phyloP scores from a whole-genome alignment of 1,140 invertebrate species.

The Phymastichus coffea region DNA sequence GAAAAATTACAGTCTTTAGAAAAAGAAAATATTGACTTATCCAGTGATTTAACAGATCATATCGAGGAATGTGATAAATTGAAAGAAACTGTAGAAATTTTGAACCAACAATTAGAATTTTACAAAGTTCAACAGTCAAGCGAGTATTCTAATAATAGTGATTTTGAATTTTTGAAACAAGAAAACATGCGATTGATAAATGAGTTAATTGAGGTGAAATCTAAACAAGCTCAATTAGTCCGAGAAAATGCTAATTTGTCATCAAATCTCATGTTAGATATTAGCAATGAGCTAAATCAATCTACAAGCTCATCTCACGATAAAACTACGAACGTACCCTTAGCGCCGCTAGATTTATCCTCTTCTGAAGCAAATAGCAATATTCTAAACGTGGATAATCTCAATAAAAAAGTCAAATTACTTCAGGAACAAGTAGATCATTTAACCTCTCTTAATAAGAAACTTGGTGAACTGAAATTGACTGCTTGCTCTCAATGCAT shows the following conservation, averaged over 20 bases:
- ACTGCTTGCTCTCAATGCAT: conserved; percentile 36
- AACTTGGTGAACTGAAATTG: conserved; percentile 38
- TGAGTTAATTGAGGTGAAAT: conserved; percentile 19
- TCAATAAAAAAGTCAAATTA: conserved; percentile 28
- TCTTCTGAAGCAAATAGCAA: background rate
- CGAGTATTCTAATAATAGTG: background rate
- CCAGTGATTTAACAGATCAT: conserved; percentile 32
- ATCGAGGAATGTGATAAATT: conserved; percentile 34
- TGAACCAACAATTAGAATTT: conserved; percentile 20
- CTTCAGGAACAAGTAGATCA: conserved; percentile 31
- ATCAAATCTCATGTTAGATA: conserved; percentile 14
- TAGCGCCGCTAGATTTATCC: background rate
- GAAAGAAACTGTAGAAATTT: conserved; percentile 24
- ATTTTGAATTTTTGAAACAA: conserved; percentile 4
- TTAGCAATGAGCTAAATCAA: conserved; percentile 13
- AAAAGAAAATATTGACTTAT: conserved; percentile 35
- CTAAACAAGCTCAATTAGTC: conserved; percentile 5
- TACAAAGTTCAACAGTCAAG: background rate
- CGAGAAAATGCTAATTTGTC: conserved; percentile 28
- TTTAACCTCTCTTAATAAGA: conserved; percentile 35
- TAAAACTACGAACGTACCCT: background rate
- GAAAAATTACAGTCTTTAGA: conserved; percentile 26
- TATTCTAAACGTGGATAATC: conserved; percentile 8
- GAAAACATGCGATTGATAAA: conserved; percentile 18
- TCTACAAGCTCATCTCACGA: background rate